These are phyloP conservation scores for Cotesia congregata DNA, from an alignment of 2,888 invertebrate genomes.

Conservation along the genomic window DNA sequence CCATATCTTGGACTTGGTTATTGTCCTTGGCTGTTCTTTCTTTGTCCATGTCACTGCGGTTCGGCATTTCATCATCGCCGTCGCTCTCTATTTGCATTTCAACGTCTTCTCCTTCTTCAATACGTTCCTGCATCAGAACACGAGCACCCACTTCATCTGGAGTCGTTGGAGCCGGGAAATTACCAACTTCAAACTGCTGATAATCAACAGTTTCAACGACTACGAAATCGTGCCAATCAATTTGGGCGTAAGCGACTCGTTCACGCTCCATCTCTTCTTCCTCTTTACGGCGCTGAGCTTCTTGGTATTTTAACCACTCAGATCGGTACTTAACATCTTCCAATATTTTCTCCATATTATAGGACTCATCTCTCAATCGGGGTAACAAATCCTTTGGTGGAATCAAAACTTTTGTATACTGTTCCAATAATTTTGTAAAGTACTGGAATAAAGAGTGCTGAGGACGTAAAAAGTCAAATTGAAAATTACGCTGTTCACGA, in stretches of 20 bases:
- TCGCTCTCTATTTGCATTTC: constrained; percentile 92
- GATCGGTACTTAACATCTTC: constrained; percentile 95
- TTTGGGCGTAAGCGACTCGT: constrained; percentile 94
- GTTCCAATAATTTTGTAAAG: constrained; percentile 97
- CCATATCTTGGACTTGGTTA: constrained; percentile 88
- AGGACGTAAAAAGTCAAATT: constrained; percentile 98
- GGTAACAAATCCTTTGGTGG: constrained; percentile 92
- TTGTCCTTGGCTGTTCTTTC: constrained; percentile 71
- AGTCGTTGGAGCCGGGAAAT: constrained; percentile 97
- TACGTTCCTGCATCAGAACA: constrained; percentile 88
- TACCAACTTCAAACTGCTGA: constrained; percentile 94
- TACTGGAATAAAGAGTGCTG: constrained; percentile 99
- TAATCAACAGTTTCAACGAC: constrained; percentile 99
- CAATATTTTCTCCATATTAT: constrained; percentile 77
- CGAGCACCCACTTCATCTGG: constrained; percentile 97
- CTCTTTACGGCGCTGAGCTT: constrained; percentile 91
- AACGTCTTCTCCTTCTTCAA: constrained; percentile 85
- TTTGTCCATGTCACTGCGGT: constrained; percentile 66
- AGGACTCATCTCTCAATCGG: constrained; percentile 84
- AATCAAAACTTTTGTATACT: constrained; percentile 97
- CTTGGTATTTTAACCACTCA: constrained; percentile 97
- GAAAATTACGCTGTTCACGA: constrained; percentile 96
- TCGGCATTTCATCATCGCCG: constrained; percentile 78
- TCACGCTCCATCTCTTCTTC: constrained; percentile 97
- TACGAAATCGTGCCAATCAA: constrained; percentile 99